These are phyloP conservation scores for Porites lutea DNA, from an alignment of 64 coral and sea anemone genomes.

Conservation along the genomic window DNA sequence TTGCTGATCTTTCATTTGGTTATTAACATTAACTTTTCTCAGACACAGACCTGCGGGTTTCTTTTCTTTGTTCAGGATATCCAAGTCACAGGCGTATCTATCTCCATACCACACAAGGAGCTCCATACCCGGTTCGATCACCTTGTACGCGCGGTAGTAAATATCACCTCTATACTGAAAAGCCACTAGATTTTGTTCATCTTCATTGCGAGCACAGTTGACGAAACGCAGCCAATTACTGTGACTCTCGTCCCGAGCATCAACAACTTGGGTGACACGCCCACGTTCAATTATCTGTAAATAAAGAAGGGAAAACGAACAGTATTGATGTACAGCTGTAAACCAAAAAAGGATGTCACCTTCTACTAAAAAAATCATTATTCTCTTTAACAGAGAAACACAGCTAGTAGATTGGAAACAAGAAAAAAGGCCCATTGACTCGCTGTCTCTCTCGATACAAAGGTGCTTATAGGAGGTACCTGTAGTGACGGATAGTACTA, in stretches of 20 bases:
- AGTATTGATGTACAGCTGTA: too few species aligned
- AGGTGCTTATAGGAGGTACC: too few species aligned
- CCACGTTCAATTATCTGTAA: slow-evolving; percentile 80
- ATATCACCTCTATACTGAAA: slow-evolving; percentile 78
- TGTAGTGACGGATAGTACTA: too few species aligned
- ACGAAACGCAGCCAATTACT: slow-evolving; percentile 79
- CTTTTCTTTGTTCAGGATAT: slow-evolving; percentile 56
- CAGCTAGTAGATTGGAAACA: too few species aligned
- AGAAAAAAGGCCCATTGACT: too few species aligned
- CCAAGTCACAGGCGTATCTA: slow-evolving; percentile 75
- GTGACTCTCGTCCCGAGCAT: slow-evolving; percentile 61
- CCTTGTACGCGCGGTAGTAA: slow-evolving; percentile 70
- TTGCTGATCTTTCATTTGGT: too few species aligned
- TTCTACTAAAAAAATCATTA: too few species aligned
- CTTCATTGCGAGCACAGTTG: slow-evolving; percentile 81
- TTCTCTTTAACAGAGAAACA: too few species aligned
- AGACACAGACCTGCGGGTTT: slow-evolving; percentile 43
- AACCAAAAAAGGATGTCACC: too few species aligned
- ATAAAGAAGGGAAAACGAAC: background rate
- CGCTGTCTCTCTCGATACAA: too few species aligned
- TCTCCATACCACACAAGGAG: slow-evolving; percentile 79
- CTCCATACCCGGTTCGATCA: slow-evolving; percentile 73
- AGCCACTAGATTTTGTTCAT: slow-evolving; percentile 80
- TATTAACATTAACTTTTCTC: too few species aligned
- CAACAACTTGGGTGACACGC: slow-evolving; percentile 71